Evolutionary conservation across 2,113 vertebrate species (phyloP).

Genomic region (Poeciliopsis retropinna): DNA sequence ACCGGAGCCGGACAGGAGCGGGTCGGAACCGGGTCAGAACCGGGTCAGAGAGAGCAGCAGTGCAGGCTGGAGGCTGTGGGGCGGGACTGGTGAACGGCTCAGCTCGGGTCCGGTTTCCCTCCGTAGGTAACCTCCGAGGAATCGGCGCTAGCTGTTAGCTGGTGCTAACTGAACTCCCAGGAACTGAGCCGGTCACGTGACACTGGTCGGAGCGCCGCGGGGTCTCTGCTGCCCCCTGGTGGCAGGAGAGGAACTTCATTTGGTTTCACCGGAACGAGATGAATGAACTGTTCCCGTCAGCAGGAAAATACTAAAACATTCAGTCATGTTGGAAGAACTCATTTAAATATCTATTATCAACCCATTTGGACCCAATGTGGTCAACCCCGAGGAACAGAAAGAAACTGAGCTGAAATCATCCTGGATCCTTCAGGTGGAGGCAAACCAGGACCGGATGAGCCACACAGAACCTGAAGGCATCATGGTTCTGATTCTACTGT

Average conservation of each 20-base stretch:
- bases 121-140: neutral
- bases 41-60: neutral
- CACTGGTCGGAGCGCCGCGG: neutral
- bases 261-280: neutral
- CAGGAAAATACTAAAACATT: too few species aligned
- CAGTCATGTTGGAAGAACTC: too few species aligned
- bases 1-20: slow-evolving; percentile 3
- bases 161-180: slow-evolving; percentile 21
- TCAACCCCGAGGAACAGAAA: too few species aligned
- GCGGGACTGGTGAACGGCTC: neutral
- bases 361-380: too few species aligned
- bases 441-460: too few species aligned
- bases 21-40: neutral
- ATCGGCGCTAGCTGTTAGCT: neutral
- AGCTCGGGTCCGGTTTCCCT: neutral
- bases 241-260: slow-evolving; percentile 20
- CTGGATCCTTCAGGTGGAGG: too few species aligned
- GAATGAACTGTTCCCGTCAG: too few species aligned
- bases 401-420: too few species aligned
- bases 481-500: too few species aligned
- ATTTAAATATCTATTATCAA: too few species aligned
- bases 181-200: slow-evolving; percentile 64
- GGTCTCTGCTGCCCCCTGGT: slow-evolving; percentile 2
- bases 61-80: neutral
- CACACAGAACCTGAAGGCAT: too few species aligned